These are phyloP conservation scores for Chrysolina haemoptera DNA, from an alignment of 2,888 invertebrate genomes.

Conservation along the genomic window DNA sequence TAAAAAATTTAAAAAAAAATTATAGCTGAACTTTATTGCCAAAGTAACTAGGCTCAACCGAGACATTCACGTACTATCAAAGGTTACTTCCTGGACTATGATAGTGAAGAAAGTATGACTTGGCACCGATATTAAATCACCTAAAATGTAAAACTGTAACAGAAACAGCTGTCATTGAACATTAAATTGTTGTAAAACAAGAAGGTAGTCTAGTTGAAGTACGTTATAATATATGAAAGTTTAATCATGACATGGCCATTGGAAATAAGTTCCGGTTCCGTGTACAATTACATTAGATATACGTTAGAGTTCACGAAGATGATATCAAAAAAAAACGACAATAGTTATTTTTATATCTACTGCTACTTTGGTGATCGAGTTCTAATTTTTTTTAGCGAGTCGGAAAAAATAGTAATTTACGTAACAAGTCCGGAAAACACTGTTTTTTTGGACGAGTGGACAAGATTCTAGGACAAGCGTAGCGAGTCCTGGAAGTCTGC, in stretches of 20 bases:
- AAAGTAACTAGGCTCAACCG: too few species aligned
- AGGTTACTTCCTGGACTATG: background rate
- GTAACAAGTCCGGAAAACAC: too few species aligned
- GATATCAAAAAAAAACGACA: background rate
- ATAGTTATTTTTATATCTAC: too few species aligned
- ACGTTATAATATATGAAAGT: constrained; percentile 1
- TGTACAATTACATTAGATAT: background rate
- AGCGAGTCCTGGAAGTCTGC: too few species aligned
- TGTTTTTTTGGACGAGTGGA: too few species aligned
- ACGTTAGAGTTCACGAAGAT: background rate
- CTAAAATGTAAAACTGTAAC: background rate
- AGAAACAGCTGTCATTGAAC: background rate
- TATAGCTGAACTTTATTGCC: too few species aligned
- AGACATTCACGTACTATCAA: background rate
- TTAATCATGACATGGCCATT: background rate
- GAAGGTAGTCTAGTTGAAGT: background rate
- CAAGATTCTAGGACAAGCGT: too few species aligned
- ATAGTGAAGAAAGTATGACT: constrained; percentile 1
- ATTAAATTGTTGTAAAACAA: background rate
- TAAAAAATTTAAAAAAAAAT: too few species aligned
- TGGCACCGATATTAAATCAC: background rate
- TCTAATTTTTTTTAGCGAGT: too few species aligned
- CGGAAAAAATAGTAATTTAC: too few species aligned
- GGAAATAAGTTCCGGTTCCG: background rate
- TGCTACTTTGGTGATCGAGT: too few species aligned